Evolutionary conservation across 2,888 invertebrate species (phyloP).

Genomic region (Epirrita christyi): DNA sequence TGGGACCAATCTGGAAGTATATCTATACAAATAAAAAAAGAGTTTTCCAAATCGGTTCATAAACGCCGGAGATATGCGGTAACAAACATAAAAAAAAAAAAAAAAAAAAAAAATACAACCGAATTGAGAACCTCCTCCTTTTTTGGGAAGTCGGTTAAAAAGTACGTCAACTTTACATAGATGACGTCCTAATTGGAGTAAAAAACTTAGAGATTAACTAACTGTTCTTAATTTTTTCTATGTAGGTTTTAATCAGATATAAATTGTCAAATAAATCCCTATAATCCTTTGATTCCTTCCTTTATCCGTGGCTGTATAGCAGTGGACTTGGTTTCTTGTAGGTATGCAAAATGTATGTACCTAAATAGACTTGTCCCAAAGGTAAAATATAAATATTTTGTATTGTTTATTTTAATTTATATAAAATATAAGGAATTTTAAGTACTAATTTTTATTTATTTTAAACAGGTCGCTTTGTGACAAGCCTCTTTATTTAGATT

Average conservation of each 20-base stretch:
- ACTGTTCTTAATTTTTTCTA: background rate
- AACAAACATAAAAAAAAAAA: too few species aligned
- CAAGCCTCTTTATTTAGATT: conserved; percentile 65
- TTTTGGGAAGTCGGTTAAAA: too few species aligned
- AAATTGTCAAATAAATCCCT: conserved; percentile 10
- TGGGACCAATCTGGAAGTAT: too few species aligned
- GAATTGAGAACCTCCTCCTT: too few species aligned
- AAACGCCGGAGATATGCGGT: too few species aligned
- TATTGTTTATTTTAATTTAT: conserved; percentile 22
- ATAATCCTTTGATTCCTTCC: conserved; percentile 37
- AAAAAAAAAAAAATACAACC: too few species aligned
- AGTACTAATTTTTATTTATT: conserved; percentile 46
- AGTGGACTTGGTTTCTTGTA: conserved; percentile 83
- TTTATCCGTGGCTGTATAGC: conserved; percentile 76
- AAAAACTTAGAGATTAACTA: background rate
- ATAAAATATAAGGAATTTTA: conserved; percentile 42
- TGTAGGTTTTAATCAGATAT: background rate
- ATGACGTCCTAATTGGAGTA: background rate
- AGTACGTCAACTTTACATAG: background rate
- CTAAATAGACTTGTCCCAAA: conserved; percentile 79
- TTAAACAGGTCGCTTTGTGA: conserved; percentile 71
- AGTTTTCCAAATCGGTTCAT: too few species aligned
- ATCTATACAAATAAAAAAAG: too few species aligned
- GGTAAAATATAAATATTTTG: conserved; percentile 55
- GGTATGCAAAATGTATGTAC: conserved; percentile 61